A percentile compares a stretch with the other conserved stretches of the same genome.
phyloP scores from a whole-genome alignment of 2,797 vertebrate genomes.

The Phataginus tetradactyla region DNA sequence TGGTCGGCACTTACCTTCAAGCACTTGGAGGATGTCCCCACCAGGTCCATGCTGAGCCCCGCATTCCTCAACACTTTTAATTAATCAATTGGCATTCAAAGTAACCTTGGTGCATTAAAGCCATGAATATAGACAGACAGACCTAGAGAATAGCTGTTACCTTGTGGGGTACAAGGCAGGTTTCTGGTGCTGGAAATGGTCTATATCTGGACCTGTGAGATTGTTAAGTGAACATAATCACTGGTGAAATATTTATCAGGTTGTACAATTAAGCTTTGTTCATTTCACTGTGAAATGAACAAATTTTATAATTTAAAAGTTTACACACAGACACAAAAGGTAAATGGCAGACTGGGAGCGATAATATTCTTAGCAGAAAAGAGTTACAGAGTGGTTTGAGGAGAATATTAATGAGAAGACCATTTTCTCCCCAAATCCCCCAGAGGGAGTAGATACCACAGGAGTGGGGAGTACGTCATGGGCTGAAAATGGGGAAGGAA shows the following conservation, averaged over 20 bases:
- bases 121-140: slow-evolving; percentile 51
- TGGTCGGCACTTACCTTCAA: neutral
- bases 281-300: neutral
- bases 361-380: slow-evolving; percentile 10
- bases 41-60: neutral
- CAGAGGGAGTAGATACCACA: neutral
- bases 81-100: slow-evolving; percentile 65
- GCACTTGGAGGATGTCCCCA: neutral
- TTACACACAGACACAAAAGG: neutral
- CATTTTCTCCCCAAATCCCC: neutral
- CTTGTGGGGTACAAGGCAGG: neutral
- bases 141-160: slow-evolving; percentile 33
- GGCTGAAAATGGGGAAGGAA: neutral
- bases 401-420: neutral
- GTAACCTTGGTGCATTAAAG: slow-evolving; percentile 53
- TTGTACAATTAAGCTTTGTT: slow-evolving; percentile 6
- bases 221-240: slow-evolving; percentile 22
- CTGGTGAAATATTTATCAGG: slow-evolving; percentile 49
- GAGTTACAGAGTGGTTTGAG: neutral
- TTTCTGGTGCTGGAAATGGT: neutral
- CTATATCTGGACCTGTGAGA: slow-evolving; percentile 29
- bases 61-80: slow-evolving; percentile 60
- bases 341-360: neutral
- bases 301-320: slow-evolving; percentile 40
- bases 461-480: neutral